phyloP scores from a whole-genome alignment of 2,797 vertebrate species.

The Morus bassanus region DNA sequence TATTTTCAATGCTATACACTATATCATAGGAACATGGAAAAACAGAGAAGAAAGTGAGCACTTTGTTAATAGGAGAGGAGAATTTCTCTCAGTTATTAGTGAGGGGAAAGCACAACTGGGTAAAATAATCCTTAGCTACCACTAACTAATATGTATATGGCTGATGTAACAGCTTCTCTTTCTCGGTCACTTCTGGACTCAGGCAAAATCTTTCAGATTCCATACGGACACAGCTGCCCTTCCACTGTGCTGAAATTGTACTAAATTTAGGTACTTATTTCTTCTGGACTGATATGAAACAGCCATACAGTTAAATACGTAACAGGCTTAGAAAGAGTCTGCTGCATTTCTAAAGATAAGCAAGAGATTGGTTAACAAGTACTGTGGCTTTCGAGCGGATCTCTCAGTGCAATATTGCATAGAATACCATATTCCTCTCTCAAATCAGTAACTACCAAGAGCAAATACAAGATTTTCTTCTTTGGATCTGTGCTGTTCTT shows the following conservation, averaged over 20 bases:
- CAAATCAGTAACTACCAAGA: neutral
- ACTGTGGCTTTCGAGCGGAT: neutral
- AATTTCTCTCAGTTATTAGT: neutral
- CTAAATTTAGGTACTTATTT: constrained; percentile 8
- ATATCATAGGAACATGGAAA: neutral
- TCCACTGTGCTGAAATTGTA: neutral
- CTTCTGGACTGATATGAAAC: neutral
- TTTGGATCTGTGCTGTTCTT: neutral
- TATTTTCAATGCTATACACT: neutral
- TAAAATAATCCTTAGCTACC: neutral
- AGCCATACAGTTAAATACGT: neutral
- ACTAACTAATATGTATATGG: neutral
- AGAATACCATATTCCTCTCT: neutral
- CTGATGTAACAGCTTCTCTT: neutral
- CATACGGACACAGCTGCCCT: neutral
- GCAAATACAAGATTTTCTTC: neutral
- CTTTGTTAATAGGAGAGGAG: neutral
- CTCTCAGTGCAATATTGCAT: neutral
- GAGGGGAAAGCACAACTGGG: neutral
- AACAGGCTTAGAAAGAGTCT: neutral
- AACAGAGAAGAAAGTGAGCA: neutral
- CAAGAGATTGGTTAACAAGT: neutral
- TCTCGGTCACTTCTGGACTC: neutral
- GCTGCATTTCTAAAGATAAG: neutral
- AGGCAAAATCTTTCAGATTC: neutral